These are phyloP conservation scores for Corythornis cristatus DNA, from an alignment of 2,113 vertebrate genomes.

Conservation along the genomic window DNA sequence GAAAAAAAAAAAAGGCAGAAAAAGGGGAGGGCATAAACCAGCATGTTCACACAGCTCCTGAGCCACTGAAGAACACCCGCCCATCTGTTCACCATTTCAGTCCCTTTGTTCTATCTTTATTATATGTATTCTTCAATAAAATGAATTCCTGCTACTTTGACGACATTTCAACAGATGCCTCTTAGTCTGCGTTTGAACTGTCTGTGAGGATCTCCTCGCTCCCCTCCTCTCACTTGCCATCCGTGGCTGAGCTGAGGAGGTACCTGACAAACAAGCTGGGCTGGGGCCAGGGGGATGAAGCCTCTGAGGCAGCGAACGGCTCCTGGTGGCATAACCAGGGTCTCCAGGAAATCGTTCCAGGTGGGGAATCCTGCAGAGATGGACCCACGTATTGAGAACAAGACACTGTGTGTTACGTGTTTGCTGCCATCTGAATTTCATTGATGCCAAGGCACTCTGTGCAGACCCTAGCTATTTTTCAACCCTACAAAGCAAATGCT, in stretches of 20 bases:
- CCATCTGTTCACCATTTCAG: constrained; percentile 74
- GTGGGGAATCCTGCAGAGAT: background rate
- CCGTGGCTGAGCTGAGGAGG: background rate
- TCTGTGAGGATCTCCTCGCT: constrained; percentile 39
- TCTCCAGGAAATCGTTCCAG: background rate
- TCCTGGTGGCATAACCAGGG: background rate
- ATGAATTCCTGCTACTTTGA: constrained; percentile 49
- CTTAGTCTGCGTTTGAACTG: constrained; percentile 26
- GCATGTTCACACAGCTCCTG: constrained; percentile 63
- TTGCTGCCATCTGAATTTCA: background rate
- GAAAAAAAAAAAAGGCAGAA: background rate
- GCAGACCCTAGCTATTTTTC: background rate
- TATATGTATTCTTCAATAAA: constrained; percentile 58
- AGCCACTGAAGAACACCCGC: constrained; percentile 69
- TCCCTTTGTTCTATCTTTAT: constrained; percentile 75
- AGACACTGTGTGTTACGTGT: accelerated
- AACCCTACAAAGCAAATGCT: background rate
- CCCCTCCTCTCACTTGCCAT: background rate
- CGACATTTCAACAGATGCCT: constrained; percentile 45
- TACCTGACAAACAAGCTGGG: background rate
- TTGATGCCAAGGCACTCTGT: background rate
- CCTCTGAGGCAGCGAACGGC: background rate
- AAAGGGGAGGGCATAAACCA: constrained; percentile 66
- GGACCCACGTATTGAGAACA: background rate
- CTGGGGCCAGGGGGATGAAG: accelerated